Base-by-base conservation (phyloP, 2,888 invertebrate species). In the Tenthredo distinguenda region DNA sequence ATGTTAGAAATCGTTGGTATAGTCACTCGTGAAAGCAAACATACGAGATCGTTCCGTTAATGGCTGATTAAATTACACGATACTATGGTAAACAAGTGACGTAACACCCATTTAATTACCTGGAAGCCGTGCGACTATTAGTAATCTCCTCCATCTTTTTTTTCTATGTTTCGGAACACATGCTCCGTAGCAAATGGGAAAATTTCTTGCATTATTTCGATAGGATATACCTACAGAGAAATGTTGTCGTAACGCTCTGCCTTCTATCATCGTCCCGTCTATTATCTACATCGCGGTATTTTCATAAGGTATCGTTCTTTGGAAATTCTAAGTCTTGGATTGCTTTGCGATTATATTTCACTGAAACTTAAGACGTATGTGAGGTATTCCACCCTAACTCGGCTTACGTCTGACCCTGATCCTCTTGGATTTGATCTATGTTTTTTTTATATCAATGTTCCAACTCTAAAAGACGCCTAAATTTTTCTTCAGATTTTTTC, bases 51-150 rank as follows among this genome's bases (percentile, higher is more conserved):
- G 9, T 37, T 79, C 31, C 37, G 34, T 79, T 34, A 12, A 65
- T 65, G n/a, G 65, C 58, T 79, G 34, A 58, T 79, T 79, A 58
- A 79, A 79, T 79, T 47, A 79, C 37, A 26, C 79, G 79, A 58
- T 18, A 34, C 50, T 58, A 55, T 58, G 82, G 65, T 82, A 82
- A 82, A 82, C 82, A 82, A 82, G 65, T 65, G 82, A 82, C 43
- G 82, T 43, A 82, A 62, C 26, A 40, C n/a, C 21, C 34, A 31
- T 43, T 82, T 43, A 82, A 82, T 82, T 82, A 82, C 82, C 82
- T 62, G 43, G 82, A 65, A 65, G 34, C 15, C 21, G 50, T 82
- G 65, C 31, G 31, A 62, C 40, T 40, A 65, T 26, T 79, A 15
- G 79, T 34, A 55, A 55, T 18, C 79, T 79, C n/a, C 55, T 9